Conservation (phyloP, 2,888 invertebrate genomes). For the Mimachlamys varia region DNA sequence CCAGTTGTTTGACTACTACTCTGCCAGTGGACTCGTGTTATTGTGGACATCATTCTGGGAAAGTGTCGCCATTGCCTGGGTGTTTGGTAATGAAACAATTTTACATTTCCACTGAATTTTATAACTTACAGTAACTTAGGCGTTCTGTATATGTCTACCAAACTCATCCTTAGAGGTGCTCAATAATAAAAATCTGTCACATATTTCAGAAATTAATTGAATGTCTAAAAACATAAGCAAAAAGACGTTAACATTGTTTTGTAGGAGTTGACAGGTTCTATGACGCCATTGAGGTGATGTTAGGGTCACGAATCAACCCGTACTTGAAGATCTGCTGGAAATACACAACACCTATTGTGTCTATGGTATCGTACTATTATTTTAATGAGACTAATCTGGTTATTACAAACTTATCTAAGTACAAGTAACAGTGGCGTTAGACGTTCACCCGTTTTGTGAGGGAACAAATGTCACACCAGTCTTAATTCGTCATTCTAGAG, state of each 20-base stretch:
- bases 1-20: constrained; percentile 89
- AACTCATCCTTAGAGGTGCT: too few species aligned
- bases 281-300: constrained; percentile 75
- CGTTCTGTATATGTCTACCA: too few species aligned
- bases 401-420: too few species aligned
- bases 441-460: too few species aligned
- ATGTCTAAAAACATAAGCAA: too few species aligned
- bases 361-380: constrained; percentile 60
- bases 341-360: constrained; percentile 68
- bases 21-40: constrained; percentile 96
- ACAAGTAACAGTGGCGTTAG: too few species aligned
- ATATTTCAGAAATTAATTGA: too few species aligned
- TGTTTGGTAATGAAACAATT: constrained; percentile 46
- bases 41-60: constrained; percentile 92
- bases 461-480: too few species aligned
- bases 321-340: constrained; percentile 75
- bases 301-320: constrained; percentile 68
- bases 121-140: too few species aligned
- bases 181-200: too few species aligned
- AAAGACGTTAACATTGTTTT: background rate
- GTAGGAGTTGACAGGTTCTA: constrained; percentile 75
- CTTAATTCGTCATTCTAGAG: too few species aligned
- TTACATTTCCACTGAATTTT: background rate
- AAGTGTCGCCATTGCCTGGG: constrained; percentile 46
- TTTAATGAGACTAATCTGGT: too few species aligned